Percentiles rank a stretch among this genome's conserved stretches.
These are phyloP conservation scores for Natator depressus DNA, from an alignment of 2,113 vertebrate species.

Conservation along the genomic window DNA sequence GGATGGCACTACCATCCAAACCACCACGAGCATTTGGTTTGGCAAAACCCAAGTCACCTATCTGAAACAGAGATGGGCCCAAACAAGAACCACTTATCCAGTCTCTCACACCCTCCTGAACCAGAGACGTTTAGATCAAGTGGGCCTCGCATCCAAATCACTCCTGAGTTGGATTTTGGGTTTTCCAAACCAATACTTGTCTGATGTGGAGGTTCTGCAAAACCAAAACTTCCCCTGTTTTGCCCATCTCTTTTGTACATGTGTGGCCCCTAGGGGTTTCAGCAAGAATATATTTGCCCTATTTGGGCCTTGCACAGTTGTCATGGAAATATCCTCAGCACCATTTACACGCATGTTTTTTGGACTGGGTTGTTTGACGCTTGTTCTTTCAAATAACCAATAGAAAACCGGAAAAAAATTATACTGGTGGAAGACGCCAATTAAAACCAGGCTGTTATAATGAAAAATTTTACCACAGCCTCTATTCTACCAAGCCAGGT, in stretches of 20 bases:
- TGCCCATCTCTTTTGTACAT: accelerated
- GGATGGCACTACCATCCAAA: accelerated
- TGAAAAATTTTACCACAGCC: accelerated
- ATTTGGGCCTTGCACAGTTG: background rate
- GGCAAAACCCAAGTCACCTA: background rate
- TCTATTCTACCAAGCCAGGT: accelerated
- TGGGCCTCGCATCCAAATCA: background rate
- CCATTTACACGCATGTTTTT: background rate
- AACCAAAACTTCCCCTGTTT: accelerated
- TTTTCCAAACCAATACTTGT: background rate
- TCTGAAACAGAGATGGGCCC: accelerated
- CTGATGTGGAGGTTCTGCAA: background rate
- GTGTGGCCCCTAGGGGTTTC: accelerated
- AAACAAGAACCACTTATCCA: background rate
- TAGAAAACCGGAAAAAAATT: accelerated
- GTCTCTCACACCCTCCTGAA: background rate
- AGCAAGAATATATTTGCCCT: accelerated
- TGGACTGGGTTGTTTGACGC: accelerated
- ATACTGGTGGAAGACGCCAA: accelerated
- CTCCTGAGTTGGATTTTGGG: background rate
- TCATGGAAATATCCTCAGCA: accelerated
- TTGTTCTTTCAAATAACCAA: background rate
- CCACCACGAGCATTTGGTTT: background rate
- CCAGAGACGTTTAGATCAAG: background rate
- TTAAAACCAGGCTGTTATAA: accelerated